Base-by-base conservation (phyloP, 2,113 vertebrate genomes). In the Lonchura striata region DNA sequence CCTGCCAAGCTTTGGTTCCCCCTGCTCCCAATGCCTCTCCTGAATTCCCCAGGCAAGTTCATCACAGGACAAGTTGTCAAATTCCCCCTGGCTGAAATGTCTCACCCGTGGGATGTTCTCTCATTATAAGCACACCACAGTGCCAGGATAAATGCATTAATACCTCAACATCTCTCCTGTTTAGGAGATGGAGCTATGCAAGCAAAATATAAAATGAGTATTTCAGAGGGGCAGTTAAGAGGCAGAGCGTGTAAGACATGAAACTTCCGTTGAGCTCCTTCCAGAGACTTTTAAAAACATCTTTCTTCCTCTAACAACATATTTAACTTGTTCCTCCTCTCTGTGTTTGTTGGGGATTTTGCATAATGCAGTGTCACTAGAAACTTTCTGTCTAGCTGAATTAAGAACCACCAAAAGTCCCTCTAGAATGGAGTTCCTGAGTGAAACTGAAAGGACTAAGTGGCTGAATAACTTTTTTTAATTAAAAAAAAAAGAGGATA, bases 381-480 rank as follows among this genome's bases (percentile, higher is more conserved):
- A 95, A 92, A 79, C 88, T 41, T 96, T 96, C 91, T 83, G 41
- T 84, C 68, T 33, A 35, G 85, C n/a, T 95, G 93, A 91, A 96
- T 95, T 92, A 93, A 87, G 93, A 96, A 76, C 60, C 84, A 84
- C 49, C 60, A 80, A 71, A 95, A 90, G 76, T 57, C 70, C 92
- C 76, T 92, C 84, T 75, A 65, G 86, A 91, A 85, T 44, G 41
- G 65, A 79, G 76, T 81, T 96, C 95, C 89, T 94, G 83, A 84
- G 72, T 53, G 53, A 95, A 78, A 72, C 56, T 95, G 96, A 96
- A 96, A 95, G 82, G 88, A 72, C 77, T 71, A 88, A 96, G 81
- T 94, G 70, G 84, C 77, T 96, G 89, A 96, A 97, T 89, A 96
- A 82, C 77, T 69, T 27, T 59, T 64, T 75, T 54, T 46, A 44